Percentiles rank a stretch among this genome's conserved stretches.
phyloP scores from a whole-genome alignment of 2,113 vertebrate genomes.

The Crocuta crocuta region DNA sequence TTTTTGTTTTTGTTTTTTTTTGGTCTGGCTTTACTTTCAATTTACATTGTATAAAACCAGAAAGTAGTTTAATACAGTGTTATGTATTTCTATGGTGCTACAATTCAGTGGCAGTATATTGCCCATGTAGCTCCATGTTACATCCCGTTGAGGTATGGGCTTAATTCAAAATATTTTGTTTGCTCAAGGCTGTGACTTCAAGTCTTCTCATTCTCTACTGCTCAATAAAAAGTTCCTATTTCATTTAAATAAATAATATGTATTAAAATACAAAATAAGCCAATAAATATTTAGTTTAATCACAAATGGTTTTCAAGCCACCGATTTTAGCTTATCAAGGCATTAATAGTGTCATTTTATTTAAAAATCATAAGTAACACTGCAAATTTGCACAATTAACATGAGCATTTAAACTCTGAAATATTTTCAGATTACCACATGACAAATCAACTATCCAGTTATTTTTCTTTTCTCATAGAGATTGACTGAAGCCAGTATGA shows the following conservation, averaged over 20 bases:
- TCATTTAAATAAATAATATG: neutral
- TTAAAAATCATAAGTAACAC: conserved; percentile 10
- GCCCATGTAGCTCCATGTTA: neutral
- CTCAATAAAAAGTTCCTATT: neutral
- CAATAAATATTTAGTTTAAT: conserved; percentile 12
- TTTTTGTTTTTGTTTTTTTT: neutral
- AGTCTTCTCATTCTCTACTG: neutral
- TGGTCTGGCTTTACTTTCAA: neutral
- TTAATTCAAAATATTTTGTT: conserved; percentile 15
- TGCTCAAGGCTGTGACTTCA: neutral
- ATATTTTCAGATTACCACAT: neutral
- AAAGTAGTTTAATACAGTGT: neutral
- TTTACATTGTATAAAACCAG: conserved; percentile 60
- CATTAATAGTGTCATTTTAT: neutral
- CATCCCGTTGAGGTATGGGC: neutral
- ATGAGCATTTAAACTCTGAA: neutral
- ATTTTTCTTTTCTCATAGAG: neutral
- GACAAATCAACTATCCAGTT: neutral
- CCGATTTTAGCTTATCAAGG: neutral
- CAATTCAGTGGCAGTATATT: neutral
- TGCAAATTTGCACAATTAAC: neutral
- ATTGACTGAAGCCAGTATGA: neutral
- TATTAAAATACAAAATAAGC: neutral
- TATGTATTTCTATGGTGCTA: neutral
- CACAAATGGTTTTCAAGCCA: neutral